These are phyloP conservation scores for Formica aserva DNA, from an alignment of 2,888 invertebrate genomes.

Conservation along the genomic window DNA sequence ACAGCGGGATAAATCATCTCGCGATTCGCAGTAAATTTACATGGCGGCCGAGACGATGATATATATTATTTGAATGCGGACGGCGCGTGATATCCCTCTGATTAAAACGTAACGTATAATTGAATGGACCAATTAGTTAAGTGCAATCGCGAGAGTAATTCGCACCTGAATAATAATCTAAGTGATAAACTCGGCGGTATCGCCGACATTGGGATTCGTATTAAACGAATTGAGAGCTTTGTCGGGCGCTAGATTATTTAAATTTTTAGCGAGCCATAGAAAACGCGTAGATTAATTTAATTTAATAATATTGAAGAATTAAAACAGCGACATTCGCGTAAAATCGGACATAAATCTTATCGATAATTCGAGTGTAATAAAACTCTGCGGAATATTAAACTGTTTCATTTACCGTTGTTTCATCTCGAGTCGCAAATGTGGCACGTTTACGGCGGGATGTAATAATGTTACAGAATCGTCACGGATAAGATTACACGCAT, in stretches of 20 bases:
- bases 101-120: slow-evolving; percentile 48
- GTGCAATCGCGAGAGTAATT: slow-evolving; percentile 46
- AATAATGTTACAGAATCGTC: background rate
- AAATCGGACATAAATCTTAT: background rate
- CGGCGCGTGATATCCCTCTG: slow-evolving; percentile 28
- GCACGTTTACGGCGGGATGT: background rate
- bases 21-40: slow-evolving; percentile 45
- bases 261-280: background rate
- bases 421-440: background rate
- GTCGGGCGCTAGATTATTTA: background rate
- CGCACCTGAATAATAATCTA: slow-evolving; percentile 47
- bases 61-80: slow-evolving; percentile 31
- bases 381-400: background rate
- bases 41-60: background rate
- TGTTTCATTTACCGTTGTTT: no score
- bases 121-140: slow-evolving; percentile 50
- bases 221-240: slow-evolving; percentile 22
- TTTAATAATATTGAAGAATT: background rate
- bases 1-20: slow-evolving; percentile 34
- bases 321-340: background rate
- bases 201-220: background rate
- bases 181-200: slow-evolving; percentile 33
- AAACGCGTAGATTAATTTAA: background rate
- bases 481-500: background rate
- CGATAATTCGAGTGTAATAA: background rate